Conservation (phyloP, 2,797 vertebrate species). For the Microctenopoma steveboyesi region DNA sequence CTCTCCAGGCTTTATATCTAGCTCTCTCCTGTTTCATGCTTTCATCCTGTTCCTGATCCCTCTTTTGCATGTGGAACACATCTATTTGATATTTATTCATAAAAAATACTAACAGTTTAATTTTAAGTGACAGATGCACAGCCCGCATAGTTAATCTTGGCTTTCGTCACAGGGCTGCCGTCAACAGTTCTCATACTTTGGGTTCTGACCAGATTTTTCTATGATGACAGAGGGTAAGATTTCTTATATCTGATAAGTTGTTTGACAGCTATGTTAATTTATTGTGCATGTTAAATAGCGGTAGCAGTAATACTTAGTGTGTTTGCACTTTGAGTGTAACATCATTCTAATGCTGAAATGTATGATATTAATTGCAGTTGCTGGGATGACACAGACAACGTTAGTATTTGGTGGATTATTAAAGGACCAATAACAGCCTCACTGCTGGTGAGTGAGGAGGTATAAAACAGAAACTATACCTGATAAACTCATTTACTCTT, state of each 20-base stretch:
- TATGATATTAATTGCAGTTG: conserved; percentile 78
- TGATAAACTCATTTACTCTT: neutral
- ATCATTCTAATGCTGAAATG: neutral
- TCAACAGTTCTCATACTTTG: conserved; percentile 83
- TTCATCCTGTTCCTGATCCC: conserved; percentile 24
- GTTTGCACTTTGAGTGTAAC: conserved; percentile 1
- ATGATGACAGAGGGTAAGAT: conserved; percentile 85
- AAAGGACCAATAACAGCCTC: conserved; percentile 91
- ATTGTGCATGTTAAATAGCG: neutral
- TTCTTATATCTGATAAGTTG: neutral
- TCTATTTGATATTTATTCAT: neutral
- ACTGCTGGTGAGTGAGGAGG: conserved; percentile 85
- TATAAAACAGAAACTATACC: neutral
- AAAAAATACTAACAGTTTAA: neutral
- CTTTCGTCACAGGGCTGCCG: conserved; percentile 83
- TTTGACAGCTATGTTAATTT: neutral
- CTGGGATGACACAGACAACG: conserved; percentile 89
- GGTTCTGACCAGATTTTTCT: conserved; percentile 86
- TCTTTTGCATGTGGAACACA: conserved; percentile 22
- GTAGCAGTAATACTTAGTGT: neutral
- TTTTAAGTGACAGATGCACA: conserved; percentile 22
- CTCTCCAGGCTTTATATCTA: conserved; percentile 6
- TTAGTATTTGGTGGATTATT: conserved; percentile 89
- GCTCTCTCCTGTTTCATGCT: conserved; percentile 17
- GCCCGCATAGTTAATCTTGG: conserved; percentile 35